Base-by-base conservation (phyloP, 2,797 vertebrate genomes). In the Pampus argenteus region DNA sequence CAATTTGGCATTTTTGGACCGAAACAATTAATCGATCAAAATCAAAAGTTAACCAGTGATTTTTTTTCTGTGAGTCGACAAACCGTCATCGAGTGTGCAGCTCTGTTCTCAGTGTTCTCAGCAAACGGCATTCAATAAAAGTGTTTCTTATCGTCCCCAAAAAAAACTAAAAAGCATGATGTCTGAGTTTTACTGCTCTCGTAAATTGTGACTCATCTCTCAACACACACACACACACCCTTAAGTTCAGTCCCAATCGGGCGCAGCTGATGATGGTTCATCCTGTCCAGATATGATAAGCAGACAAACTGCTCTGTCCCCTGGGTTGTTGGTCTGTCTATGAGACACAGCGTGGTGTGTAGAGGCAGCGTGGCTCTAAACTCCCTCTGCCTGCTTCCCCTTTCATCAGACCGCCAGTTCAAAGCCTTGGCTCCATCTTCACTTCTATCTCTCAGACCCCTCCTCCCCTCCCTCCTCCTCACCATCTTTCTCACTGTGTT, bases 261-360 rank as follows among this genome's bases (percentile, higher is more conserved):
- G 45, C 74, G 23, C 75, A 75, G 85, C 76, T 92, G 93, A 89
- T 94, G 90, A 93, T 82, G 82, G 67, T 85, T 87, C 92, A 92
- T 93, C 92, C 90, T 92, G 92, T 93, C 76, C 84, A 85, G 87
- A 91, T 88, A 86, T 84, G 93, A 95, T 94, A 94, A 95, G 90
- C 78, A 76, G 91, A 87, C 91, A 90, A 91, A 93, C 86, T 88
- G 83, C 86, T 86, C 61, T 62, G 83, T 89, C 87, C 90, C 88
- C 62, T 71, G 84, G 86, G 92, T 75, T 84, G 81, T 86, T 83
- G 76, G 69, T 79, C 73, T 77, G 76, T 83, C 67, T 86, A 71
- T n/a, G 31, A 69, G 72, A 76, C 78, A 84, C 83, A 75, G 81
- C 74, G 78, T 81, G 77, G 85, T 82, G 78, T 83, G 74, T 57